Evolutionary conservation across 2,797 vertebrate genomes (phyloP).

Genomic region (Pipistrellus pipistrellus): DNA sequence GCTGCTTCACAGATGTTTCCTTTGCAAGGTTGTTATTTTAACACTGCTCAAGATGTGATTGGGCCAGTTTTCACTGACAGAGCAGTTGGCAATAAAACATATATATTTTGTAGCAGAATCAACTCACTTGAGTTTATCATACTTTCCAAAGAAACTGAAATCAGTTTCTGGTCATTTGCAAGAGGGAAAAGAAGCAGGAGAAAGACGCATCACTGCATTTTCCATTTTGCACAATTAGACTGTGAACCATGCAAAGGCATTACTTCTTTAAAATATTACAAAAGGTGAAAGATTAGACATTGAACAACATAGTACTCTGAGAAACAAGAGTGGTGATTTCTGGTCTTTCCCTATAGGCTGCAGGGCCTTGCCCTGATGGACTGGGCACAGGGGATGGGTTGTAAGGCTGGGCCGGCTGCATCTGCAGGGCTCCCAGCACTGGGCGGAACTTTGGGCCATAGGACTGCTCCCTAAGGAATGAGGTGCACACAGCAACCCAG

Average conservation of each 20-base stretch:
- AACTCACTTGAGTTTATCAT: neutral
- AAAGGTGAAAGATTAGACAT: neutral
- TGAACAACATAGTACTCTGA: neutral
- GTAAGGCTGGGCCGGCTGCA: neutral
- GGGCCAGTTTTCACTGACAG: neutral
- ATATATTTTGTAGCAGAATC: neutral
- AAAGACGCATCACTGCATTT: rapidly evolving
- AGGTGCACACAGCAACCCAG: neutral
- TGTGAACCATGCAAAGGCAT: neutral
- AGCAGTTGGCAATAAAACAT: neutral
- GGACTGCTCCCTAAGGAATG: neutral
- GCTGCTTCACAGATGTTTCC: neutral
- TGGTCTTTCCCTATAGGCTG: neutral
- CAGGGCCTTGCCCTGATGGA: neutral
- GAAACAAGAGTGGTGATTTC: neutral
- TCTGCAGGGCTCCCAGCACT: neutral
- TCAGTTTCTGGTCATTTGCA: neutral
- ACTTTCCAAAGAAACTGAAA: neutral
- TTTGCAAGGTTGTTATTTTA: neutral
- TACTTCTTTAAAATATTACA: neutral
- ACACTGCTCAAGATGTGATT: too few relatives aligned
- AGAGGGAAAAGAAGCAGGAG: neutral
- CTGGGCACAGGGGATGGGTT: neutral
- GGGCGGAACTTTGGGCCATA: neutral
- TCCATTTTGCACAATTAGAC: neutral